Evolutionary conservation across 2,113 vertebrate genomes (phyloP).

Genomic region (Poeciliopsis turrubarensis): DNA sequence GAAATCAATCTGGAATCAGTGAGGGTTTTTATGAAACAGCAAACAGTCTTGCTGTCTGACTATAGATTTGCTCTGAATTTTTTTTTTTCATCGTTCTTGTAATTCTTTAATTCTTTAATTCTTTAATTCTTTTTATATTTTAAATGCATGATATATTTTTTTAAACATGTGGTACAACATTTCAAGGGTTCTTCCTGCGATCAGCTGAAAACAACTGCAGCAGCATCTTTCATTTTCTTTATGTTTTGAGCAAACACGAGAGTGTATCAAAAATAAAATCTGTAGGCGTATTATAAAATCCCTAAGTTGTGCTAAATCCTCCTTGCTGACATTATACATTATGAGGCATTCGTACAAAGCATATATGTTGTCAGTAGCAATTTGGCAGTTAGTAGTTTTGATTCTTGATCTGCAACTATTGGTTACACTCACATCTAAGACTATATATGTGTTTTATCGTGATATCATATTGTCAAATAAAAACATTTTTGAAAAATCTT

Average conservation of each 20-base stretch:
- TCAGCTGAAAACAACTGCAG: not conserved
- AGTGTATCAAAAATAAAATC: not conserved
- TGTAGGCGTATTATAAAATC: constrained; percentile 21
- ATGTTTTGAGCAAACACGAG: not conserved
- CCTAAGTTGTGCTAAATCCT: constrained; percentile 23
- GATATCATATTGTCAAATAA: too few relatives aligned
- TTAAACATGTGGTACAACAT: not conserved
- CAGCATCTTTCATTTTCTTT: not conserved
- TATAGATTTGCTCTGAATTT: too few relatives aligned
- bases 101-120: too few relatives aligned
- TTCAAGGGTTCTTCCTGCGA: not conserved
- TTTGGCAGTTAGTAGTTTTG: too few relatives aligned
- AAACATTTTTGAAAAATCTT: too few relatives aligned
- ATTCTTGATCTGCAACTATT: not conserved
- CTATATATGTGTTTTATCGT: too few relatives aligned
- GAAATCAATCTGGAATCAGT: too few relatives aligned
- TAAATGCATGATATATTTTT: not conserved
- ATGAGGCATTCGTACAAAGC: not conserved
- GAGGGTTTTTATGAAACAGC: too few relatives aligned
- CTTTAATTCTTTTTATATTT: not conserved
- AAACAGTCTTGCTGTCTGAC: too few relatives aligned
- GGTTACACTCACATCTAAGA: too few relatives aligned
- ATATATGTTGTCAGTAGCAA: constrained; percentile 1
- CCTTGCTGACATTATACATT: constrained; percentile 8
- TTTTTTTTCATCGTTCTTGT: too few relatives aligned